These are phyloP conservation scores for Anguilla marmorata DNA, from an alignment of 2,797 vertebrate genomes.

Conservation along the genomic window DNA sequence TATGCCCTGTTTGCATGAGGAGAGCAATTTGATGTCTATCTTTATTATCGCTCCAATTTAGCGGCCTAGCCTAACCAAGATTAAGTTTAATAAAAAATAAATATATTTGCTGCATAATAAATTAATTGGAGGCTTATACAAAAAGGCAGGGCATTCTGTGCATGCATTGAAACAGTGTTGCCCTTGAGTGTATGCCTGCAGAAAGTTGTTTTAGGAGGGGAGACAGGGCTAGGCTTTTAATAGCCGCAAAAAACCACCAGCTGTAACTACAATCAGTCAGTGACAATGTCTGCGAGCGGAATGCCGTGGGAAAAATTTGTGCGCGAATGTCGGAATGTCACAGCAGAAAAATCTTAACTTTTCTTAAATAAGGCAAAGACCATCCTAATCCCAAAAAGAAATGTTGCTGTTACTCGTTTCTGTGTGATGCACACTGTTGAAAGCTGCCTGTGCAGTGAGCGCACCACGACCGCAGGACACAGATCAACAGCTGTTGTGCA, in stretches of 20 bases:
- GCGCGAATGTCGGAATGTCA: not conserved
- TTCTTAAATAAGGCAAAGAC: not conserved
- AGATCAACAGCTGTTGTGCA: not conserved
- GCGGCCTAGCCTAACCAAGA: not conserved
- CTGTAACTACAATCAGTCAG: conserved; percentile 35
- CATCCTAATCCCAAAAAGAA: not conserved
- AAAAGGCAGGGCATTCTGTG: conserved; percentile 12
- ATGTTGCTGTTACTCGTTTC: not conserved
- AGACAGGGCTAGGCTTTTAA: conserved; percentile 36
- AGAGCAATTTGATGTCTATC: not conserved
- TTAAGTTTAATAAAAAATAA: conserved; percentile 10
- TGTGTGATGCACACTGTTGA: not conserved
- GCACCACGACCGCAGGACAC: not conserved
- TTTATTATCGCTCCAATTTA: conserved; percentile 4
- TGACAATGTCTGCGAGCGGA: not conserved
- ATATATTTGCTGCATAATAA: not conserved
- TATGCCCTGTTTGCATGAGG: not conserved
- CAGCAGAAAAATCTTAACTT: not conserved
- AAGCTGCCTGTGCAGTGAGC: not conserved
- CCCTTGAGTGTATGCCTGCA: conserved; percentile 26
- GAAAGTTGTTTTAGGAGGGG: conserved; percentile 28
- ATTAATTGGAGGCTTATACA: conserved; percentile 8
- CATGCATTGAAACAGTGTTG: conserved; percentile 38
- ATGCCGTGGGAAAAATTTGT: not conserved
- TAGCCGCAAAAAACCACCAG: conserved; percentile 48